Percentiles rank a stretch among this genome's conserved stretches.
Evolutionary conservation across 2,113 vertebrate species (phyloP).

Genomic region (Chionis minor): DNA sequence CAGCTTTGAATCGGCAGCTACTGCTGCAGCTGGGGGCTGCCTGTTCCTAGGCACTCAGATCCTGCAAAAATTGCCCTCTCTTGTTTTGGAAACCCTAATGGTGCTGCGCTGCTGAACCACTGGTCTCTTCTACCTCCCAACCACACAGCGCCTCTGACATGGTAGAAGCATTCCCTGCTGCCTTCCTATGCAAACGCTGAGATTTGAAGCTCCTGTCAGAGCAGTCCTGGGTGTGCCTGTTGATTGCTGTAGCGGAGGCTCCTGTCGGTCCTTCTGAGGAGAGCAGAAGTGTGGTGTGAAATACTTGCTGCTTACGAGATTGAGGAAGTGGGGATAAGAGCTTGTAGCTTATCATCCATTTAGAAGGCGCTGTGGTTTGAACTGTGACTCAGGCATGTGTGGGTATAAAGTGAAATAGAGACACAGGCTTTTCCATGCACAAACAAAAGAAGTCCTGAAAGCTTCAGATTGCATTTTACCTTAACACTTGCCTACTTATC

Average conservation of each 20-base stretch:
- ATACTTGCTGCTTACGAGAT: neutral
- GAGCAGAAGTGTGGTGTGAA: neutral
- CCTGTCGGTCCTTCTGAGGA: neutral
- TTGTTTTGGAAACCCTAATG: neutral
- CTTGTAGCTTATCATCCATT: neutral
- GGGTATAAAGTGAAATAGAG: neutral
- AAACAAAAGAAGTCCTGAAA: neutral
- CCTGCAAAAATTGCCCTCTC: neutral
- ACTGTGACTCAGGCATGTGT: neutral
- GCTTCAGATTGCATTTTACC: slow-evolving; percentile 40
- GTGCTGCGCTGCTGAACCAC: neutral
- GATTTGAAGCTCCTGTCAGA: neutral
- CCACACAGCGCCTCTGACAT: neutral
- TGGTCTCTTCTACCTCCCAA: neutral
- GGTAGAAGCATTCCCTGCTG: neutral
- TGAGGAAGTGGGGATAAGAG: neutral
- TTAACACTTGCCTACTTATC: slow-evolving; percentile 87
- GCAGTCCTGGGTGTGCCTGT: neutral
- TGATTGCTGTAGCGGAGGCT: neutral
- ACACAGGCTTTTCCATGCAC: neutral
- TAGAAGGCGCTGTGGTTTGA: neutral
- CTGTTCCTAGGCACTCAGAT: neutral
- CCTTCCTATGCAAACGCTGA: neutral
- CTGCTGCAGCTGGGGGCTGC: neutral
- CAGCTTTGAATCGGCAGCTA: neutral